Conservation (phyloP, 1,140 invertebrate species). For the Globodera rostochiensis region DNA sequence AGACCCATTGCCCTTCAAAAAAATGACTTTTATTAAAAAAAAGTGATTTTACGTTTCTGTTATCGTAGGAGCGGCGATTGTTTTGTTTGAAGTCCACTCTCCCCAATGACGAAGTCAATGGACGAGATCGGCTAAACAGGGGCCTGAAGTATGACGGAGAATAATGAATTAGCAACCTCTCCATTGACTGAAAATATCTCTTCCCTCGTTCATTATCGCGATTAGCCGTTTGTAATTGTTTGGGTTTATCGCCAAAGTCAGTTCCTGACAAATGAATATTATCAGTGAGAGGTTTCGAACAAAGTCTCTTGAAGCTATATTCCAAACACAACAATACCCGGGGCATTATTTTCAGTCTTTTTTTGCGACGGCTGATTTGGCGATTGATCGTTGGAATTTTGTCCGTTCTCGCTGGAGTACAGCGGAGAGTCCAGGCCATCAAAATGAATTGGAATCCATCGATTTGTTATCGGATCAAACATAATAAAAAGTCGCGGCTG, state of each 20-base stretch:
- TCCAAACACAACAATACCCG: no score
- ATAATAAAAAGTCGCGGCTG: slow-evolving; percentile 3
- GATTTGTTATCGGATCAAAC: not conserved
- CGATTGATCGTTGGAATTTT: not conserved
- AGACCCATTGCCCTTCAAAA: not conserved
- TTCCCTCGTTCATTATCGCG: not conserved
- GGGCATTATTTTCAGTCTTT: not conserved
- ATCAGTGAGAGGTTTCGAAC: not conserved
- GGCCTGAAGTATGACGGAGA: not conserved
- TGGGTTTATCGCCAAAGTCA: not conserved
- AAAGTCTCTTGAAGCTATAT: no score
- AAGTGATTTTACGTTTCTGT: not conserved
- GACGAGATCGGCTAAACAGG: not conserved
- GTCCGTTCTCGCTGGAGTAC: not conserved
- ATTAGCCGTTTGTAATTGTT: not conserved
- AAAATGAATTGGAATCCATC: not conserved
- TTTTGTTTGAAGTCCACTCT: not conserved
- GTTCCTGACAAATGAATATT: not conserved
- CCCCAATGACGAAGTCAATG: not conserved
- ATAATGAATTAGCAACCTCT: not conserved
- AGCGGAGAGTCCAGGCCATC: slow-evolving; percentile 8
- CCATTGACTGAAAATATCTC: not conserved
- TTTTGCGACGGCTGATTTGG: not conserved
- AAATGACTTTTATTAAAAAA: not conserved
- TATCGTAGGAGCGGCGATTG: not conserved